Conservation (phyloP, 2,797 vertebrate genomes). For the Fistularia commersonii region DNA sequence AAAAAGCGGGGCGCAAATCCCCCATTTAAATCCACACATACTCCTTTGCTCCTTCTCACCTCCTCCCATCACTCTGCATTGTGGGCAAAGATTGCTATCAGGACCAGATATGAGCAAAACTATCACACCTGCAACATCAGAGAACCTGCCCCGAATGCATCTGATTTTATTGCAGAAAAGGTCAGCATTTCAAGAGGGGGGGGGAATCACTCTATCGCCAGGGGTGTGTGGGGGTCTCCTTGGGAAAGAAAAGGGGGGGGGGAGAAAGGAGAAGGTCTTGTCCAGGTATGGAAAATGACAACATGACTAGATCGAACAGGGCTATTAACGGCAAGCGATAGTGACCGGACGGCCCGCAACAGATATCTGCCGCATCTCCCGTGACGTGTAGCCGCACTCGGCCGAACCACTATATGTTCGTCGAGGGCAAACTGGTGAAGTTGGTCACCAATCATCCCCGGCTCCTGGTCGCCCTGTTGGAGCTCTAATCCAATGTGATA, state of each 20-base stretch:
- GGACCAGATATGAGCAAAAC: slow-evolving; percentile 55
- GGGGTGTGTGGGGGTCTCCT: slow-evolving; percentile 41
- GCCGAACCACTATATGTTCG: too few species aligned
- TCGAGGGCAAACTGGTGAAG: slow-evolving; percentile 41
- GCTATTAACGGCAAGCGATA: too few species aligned
- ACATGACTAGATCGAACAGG: slow-evolving; percentile 10
- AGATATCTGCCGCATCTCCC: too few species aligned
- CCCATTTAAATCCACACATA: slow-evolving; percentile 36
- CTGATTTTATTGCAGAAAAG: slow-evolving; percentile 68
- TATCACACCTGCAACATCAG: slow-evolving; percentile 59
- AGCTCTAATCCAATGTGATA: slow-evolving; percentile 70
- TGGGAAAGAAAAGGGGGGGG: slow-evolving; percentile 23
- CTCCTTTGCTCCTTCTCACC: slow-evolving; percentile 5
- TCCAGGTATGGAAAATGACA: slow-evolving; percentile 25
- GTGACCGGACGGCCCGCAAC: not conserved
- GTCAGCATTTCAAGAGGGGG: slow-evolving; percentile 66
- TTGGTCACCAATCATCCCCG: slow-evolving; percentile 53
- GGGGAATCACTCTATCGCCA: slow-evolving; percentile 61
- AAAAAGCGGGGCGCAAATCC: slow-evolving; percentile 32
- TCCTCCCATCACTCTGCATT: slow-evolving; percentile 29
- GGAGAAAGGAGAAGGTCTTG: slow-evolving; percentile 21
- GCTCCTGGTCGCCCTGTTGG: slow-evolving; percentile 50
- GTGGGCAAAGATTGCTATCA: slow-evolving; percentile 53
- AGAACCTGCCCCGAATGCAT: slow-evolving; percentile 57
- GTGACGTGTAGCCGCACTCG: too few species aligned